These are phyloP conservation scores for Phalacrocorax aristotelis DNA, from an alignment of 2,113 vertebrate species.

Conservation along the genomic window DNA sequence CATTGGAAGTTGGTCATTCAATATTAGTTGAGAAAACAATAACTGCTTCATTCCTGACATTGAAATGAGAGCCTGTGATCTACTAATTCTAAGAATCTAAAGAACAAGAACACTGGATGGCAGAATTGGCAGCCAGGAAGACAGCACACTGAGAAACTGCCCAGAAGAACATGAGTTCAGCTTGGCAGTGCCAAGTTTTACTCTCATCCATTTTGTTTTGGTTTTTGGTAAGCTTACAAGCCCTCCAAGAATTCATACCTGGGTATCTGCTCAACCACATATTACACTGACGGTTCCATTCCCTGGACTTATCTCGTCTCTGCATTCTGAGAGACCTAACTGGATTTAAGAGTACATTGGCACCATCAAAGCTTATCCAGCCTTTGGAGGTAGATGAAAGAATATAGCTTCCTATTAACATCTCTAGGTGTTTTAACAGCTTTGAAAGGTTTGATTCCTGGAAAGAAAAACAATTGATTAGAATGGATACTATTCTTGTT, in stretches of 20 bases:
- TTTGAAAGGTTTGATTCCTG: background rate
- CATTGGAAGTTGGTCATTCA: background rate
- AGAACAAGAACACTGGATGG: background rate
- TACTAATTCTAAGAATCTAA: background rate
- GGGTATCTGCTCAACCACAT: background rate
- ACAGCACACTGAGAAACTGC: background rate
- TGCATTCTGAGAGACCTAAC: background rate
- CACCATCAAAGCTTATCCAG: background rate
- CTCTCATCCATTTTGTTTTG: background rate
- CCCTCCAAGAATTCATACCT: background rate
- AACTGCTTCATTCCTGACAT: background rate
- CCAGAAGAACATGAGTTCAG: accelerated
- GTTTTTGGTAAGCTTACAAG: background rate
- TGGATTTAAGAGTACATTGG: accelerated
- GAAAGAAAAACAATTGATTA: background rate
- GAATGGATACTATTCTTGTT: background rate
- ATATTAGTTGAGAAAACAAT: background rate
- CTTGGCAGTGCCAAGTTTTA: background rate
- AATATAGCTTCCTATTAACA: background rate
- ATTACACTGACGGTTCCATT: background rate
- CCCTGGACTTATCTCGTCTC: background rate
- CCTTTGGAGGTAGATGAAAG: background rate
- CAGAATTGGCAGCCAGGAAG: background rate
- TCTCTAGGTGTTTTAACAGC: background rate
- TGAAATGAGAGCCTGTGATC: background rate